Evolutionary conservation across 64 coral and sea anemone species (phyloP), one percentile per base, ranked within the genome.

Genomic region (Montipora cactus): DNA sequence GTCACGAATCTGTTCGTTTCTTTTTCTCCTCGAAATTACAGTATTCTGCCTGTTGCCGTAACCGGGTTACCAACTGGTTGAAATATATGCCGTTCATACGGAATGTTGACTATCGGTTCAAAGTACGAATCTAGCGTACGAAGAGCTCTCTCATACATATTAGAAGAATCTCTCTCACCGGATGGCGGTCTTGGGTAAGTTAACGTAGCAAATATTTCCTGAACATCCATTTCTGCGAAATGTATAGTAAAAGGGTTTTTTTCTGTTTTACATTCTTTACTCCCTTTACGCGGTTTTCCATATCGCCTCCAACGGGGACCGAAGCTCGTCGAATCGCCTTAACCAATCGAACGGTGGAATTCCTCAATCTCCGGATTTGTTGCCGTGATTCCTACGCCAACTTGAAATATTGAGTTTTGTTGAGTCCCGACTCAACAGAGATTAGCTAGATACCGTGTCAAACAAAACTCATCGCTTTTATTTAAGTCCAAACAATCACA

Each of bases 231-330:
- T 74, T 71, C 73, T 89, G 72, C 61, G 55, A 67, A 87, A 69
- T 74, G 84, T 37, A 37, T 28, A 28, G 37, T 59, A 83, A 66
- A 23, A 87, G 67, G 59, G 84, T 45, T 66, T 66, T 87, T 72
- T 89, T 89, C 77, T 89, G 73, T 69, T 89, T 89, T 22, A 61
- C 83, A 87, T 87, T 20, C 74, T 76, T 89, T 19, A 89, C 87
- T 53, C 75, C 88, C 67, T 78, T 20, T 52, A 89, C 61, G 46
- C 55, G n/a, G n/a, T 78, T 89, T 89, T 89, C 75, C 88, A 89
- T 28, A 28, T 47, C 57, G 69, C 77, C 59, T 90, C 76, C 76
- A 79, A 67, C 88, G 23, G 11, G 88, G 88, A 79, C 58, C 75
- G 44, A 90, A 19, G 66, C 88, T 90, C 44, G 88, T 90, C 75